Evolutionary conservation across 2,113 vertebrate species (phyloP).

Genomic region (Heterochromis multidens): DNA sequence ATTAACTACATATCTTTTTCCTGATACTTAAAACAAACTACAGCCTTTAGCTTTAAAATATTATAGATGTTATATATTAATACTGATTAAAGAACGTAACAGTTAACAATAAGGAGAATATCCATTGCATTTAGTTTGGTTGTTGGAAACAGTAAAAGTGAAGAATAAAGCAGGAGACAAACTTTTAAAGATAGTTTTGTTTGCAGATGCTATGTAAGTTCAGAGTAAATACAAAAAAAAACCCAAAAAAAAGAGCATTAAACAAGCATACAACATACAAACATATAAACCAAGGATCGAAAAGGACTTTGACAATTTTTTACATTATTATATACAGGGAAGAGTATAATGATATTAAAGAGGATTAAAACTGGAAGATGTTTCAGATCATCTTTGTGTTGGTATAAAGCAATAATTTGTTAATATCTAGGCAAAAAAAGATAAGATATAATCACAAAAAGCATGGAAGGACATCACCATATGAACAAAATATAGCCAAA

Average conservation of each 20-base stretch:
- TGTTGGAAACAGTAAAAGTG: not conserved
- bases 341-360: slow-evolving; percentile 35
- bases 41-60: not conserved
- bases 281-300: slow-evolving; percentile 22
- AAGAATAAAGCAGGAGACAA: not conserved
- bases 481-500: slow-evolving; percentile 16
- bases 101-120: not conserved
- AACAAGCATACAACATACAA: slow-evolving; percentile 37
- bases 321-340: slow-evolving; percentile 72
- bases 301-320: slow-evolving; percentile 47
- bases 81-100: not conserved
- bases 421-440: slow-evolving; percentile 6
- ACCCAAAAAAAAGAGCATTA: slow-evolving; percentile 18
- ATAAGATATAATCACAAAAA: slow-evolving; percentile 3
- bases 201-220: slow-evolving; percentile 44
- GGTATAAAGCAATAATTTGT: not conserved
- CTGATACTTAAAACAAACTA: not conserved
- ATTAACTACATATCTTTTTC: not conserved
- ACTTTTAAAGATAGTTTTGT: not conserved
- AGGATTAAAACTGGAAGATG: slow-evolving; percentile 14
- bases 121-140: not conserved
- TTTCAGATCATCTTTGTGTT: not conserved
- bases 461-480: slow-evolving; percentile 1
- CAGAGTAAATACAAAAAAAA: slow-evolving; percentile 55
- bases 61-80: not conserved